A percentile compares a stretch with the other conserved stretches of the same genome.
These are phyloP conservation scores for Axinella damicornis DNA, from an alignment of 37 sponge, comb jelly and placozoan species.

Conservation along the genomic window DNA sequence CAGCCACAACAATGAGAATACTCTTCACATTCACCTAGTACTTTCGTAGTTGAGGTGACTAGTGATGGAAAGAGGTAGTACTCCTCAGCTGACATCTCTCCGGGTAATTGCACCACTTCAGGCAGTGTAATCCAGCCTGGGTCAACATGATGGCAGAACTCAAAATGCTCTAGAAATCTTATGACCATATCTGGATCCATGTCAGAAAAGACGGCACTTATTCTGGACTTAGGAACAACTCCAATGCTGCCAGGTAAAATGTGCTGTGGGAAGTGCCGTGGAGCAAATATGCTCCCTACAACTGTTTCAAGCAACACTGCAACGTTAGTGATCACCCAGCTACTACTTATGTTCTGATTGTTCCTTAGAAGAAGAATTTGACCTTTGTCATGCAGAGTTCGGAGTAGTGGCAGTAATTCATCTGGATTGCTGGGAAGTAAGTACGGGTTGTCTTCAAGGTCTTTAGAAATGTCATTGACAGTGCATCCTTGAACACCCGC, in stretches of 20 bases:
- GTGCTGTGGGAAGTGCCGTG: conserved; percentile 6
- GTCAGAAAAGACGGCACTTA: not conserved
- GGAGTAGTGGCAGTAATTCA: not conserved
- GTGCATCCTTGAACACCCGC: not conserved
- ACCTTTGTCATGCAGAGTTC: not conserved
- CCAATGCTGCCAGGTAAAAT: not conserved
- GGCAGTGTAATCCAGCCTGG: not conserved
- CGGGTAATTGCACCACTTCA: not conserved
- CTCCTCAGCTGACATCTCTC: too few species aligned
- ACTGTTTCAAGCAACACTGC: conserved; percentile 3
- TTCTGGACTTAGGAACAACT: conserved; percentile 1
- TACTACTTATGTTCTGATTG: not conserved
- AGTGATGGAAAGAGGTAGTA: conserved; percentile 36
- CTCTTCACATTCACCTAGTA: too few species aligned
- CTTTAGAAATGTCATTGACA: not conserved
- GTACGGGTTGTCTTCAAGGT: not conserved
- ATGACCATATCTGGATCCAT: not conserved
- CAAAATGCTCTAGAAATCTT: conserved; percentile 9
- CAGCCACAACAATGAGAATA: conserved; percentile 26
- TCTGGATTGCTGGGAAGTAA: not conserved
- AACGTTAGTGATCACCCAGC: conserved; percentile 18
- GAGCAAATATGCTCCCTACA: conserved; percentile 23
- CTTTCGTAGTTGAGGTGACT: not conserved
- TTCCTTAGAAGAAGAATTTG: conserved; percentile 7
- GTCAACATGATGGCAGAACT: conserved; percentile 24